These are phyloP conservation scores for Carcharodon carcharias DNA, from an alignment of 2,797 vertebrate genomes.

Conservation along the genomic window DNA sequence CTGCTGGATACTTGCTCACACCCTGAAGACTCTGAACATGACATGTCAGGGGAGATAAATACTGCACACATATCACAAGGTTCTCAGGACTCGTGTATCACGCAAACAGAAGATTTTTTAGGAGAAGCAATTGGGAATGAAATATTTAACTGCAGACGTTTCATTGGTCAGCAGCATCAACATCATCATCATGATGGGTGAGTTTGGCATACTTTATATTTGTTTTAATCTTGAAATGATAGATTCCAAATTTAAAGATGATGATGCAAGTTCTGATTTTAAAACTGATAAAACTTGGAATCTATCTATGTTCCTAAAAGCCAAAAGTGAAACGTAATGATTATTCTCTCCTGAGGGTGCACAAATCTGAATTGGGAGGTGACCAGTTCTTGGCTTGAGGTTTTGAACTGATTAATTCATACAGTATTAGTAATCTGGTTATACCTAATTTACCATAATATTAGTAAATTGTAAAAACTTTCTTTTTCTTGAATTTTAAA, in stretches of 20 bases:
- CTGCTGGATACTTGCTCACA: slow-evolving; percentile 77
- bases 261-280: background rate
- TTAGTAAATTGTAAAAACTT: background rate
- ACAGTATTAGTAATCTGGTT: background rate
- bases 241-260: background rate
- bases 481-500: background rate
- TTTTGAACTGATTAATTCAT: background rate
- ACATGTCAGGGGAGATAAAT: slow-evolving; percentile 67
- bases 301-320: background rate
- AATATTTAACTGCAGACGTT: slow-evolving; percentile 88
- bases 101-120: slow-evolving; percentile 80
- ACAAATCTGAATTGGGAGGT: background rate
- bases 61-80: slow-evolving; percentile 71
- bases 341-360: background rate
- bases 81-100: slow-evolving; percentile 81
- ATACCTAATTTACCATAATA: background rate
- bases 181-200: slow-evolving; percentile 91
- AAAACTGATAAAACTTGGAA: background rate
- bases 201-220: slow-evolving; percentile 41
- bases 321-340: background rate
- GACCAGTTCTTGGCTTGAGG: background rate
- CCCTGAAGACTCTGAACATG: slow-evolving; percentile 63
- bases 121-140: slow-evolving; percentile 87
- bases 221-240: background rate
- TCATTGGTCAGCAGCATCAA: slow-evolving; percentile 89